A percentile compares a stretch with the other conserved stretches of the same genome.
Conservation (phyloP, 2,888 invertebrate genomes). For the Ophioninae sp. region DNA sequence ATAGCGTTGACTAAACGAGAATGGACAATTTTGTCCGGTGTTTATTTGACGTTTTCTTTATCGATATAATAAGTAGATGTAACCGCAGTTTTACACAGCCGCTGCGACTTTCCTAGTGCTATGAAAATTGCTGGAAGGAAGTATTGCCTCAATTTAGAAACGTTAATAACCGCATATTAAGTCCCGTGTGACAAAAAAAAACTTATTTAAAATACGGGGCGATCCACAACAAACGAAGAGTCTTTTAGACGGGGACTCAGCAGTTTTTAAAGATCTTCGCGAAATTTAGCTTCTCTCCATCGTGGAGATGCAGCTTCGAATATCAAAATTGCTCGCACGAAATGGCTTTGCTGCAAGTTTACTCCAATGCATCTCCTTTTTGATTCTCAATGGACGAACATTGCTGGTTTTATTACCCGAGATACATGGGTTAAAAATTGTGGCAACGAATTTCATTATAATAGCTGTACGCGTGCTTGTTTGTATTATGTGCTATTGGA, state of each 20-base stretch:
- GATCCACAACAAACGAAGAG: neutral
- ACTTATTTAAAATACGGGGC: slow-evolving; percentile 1
- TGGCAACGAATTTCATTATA: neutral
- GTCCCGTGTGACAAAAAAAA: slow-evolving; percentile 29
- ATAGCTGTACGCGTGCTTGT: neutral
- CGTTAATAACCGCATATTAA: slow-evolving; percentile 36
- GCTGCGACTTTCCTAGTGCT: slow-evolving; percentile 47
- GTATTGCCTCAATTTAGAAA: slow-evolving; percentile 42
- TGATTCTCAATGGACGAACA: neutral
- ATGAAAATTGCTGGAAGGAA: slow-evolving; percentile 24
- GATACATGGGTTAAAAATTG: neutral
- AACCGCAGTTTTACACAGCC: slow-evolving; percentile 39
- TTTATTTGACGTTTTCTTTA: slow-evolving; percentile 54
- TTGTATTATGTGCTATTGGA: neutral
- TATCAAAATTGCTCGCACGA: neutral
- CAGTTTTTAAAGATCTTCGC: neutral
- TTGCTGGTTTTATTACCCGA: neutral
- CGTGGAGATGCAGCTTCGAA: neutral
- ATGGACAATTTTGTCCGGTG: slow-evolving; percentile 34
- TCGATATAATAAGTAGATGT: slow-evolving; percentile 49
- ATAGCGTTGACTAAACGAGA: slow-evolving; percentile 48
- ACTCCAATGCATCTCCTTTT: neutral
- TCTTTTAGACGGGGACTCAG: neutral
- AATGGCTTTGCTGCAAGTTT: neutral
- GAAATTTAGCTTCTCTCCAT: neutral